Evolutionary conservation across 2,113 vertebrate genomes (phyloP).

Genomic region (Sigmodon hispidus): DNA sequence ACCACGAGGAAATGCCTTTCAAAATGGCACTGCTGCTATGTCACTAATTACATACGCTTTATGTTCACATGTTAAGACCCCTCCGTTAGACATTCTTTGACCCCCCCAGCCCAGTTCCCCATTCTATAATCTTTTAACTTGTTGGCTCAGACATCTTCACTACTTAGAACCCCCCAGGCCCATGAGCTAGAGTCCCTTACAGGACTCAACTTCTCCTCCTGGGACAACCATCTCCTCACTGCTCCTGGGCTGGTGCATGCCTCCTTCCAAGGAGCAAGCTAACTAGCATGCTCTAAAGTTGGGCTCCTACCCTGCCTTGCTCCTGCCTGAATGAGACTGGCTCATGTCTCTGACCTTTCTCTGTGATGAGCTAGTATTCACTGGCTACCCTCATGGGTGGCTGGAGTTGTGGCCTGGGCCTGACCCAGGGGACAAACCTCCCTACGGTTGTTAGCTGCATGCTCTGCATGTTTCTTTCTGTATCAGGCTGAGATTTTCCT

Average conservation of each 20-base stretch:
- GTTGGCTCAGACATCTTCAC: background rate
- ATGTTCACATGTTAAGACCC: background rate
- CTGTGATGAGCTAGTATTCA: background rate
- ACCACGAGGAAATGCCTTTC: background rate
- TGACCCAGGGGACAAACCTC: background rate
- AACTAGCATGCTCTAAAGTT: too few species aligned
- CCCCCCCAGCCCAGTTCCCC: too few species aligned
- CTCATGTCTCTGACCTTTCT: background rate
- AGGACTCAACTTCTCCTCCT: background rate
- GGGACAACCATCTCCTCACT: too few species aligned
- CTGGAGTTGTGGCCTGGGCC: too few species aligned
- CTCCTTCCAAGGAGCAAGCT: accelerated
- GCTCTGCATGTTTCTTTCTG: background rate
- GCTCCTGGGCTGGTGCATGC: background rate
- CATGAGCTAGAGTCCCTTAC: background rate
- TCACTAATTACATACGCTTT: background rate
- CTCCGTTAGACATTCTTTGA: too few species aligned
- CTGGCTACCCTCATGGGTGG: background rate
- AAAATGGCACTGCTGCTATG: background rate
- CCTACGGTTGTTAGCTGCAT: background rate
- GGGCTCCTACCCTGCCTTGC: background rate
- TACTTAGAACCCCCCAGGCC: background rate
- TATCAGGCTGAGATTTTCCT: background rate
- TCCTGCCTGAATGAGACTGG: background rate
- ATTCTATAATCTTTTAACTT: background rate